These are phyloP conservation scores for Hesperophylax magnus DNA, from an alignment of 1,140 invertebrate species.

Conservation along the genomic window DNA sequence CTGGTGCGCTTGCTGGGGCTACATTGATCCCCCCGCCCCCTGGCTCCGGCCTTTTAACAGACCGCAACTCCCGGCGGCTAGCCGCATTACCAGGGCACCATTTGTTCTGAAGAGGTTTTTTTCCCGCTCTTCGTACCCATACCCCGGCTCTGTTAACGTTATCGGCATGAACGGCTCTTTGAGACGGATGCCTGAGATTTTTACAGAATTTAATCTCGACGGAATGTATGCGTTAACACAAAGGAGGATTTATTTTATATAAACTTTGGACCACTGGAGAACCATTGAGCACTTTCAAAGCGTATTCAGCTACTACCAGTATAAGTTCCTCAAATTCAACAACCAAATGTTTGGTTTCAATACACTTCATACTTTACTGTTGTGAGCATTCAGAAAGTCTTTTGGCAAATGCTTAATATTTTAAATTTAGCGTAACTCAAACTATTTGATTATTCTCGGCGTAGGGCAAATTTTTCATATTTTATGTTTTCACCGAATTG, in stretches of 20 bases:
- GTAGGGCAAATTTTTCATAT: no score
- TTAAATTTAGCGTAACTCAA: no score
- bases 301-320: no score
- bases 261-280: background rate
- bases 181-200: conserved; percentile 37
- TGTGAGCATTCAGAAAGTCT: no score
- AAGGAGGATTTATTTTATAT: conserved; percentile 3
- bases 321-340: no score
- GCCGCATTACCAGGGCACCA: conserved; percentile 41
- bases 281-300: background rate
- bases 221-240: conserved; percentile 38
- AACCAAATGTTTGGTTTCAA: no score
- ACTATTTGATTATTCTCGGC: no score
- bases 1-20: background rate
- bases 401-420: no score
- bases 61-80: conserved; percentile 33
- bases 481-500: no score
- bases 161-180: conserved; percentile 39
- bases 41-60: conserved; percentile 26
- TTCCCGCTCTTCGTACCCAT: background rate
- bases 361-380: no score
- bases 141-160: conserved; percentile 8
- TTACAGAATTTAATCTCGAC: conserved; percentile 39
- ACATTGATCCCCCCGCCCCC: conserved; percentile 23
- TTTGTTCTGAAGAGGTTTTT: conserved; percentile 42